A percentile compares a stretch with the other conserved stretches of the same genome.
Evolutionary conservation across 2,888 invertebrate species (phyloP).

Genomic region (Anticlea derivata): DNA sequence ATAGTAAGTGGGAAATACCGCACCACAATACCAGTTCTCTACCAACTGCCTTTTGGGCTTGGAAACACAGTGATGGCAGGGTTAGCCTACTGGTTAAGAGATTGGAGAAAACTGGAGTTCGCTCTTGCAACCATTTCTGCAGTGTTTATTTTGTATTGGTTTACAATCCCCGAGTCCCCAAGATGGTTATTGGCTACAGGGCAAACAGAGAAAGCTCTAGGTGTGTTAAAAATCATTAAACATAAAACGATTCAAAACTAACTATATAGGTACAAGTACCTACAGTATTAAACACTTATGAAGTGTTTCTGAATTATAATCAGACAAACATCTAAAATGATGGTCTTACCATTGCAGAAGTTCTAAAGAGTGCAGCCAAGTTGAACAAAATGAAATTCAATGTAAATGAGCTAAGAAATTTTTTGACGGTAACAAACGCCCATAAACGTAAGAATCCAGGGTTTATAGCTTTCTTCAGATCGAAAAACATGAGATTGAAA

Average conservation of each 20-base stretch:
- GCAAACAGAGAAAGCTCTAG: slow-evolving; percentile 72
- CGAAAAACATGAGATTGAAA: slow-evolving; percentile 76
- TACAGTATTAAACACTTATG: neutral
- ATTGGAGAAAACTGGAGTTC: slow-evolving; percentile 85
- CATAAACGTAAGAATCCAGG: slow-evolving; percentile 46
- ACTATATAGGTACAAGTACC: no score
- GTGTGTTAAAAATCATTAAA: slow-evolving; percentile 42
- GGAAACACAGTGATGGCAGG: slow-evolving; percentile 83
- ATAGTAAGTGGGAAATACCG: slow-evolving; percentile 85
- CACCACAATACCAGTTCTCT: slow-evolving; percentile 84
- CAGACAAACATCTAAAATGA: no score
- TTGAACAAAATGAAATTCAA: slow-evolving; percentile 52
- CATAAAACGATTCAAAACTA: neutral
- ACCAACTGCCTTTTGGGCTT: slow-evolving; percentile 85
- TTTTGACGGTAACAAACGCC: slow-evolving; percentile 39
- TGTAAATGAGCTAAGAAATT: slow-evolving; percentile 39
- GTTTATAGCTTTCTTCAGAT: slow-evolving; percentile 75
- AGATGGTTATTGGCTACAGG: slow-evolving; percentile 85
- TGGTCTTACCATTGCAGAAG: slow-evolving; percentile 43
- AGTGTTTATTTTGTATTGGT: slow-evolving; percentile 73
- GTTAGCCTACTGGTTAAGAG: slow-evolving; percentile 82
- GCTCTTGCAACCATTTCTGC: slow-evolving; percentile 78
- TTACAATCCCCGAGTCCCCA: slow-evolving; percentile 85
- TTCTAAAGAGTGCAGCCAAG: slow-evolving; percentile 57
- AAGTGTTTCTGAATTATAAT: no score